Conservation (phyloP, 2,113 vertebrate species). For the Sphaerodactylus townsendi region DNA sequence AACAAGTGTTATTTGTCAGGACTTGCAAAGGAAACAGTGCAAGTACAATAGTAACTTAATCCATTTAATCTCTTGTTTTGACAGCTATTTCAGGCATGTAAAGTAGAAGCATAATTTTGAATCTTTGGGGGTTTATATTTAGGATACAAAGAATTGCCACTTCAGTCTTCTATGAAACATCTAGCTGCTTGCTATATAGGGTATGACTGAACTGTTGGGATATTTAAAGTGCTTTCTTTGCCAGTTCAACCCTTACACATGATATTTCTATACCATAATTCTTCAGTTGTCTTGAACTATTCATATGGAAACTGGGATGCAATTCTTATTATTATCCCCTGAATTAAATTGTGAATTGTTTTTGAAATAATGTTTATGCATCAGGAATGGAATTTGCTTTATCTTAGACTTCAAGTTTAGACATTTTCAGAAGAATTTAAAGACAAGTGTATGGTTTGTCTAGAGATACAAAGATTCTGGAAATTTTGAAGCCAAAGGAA, state of each 20-base stretch:
- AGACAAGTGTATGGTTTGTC: no score
- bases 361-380: no score
- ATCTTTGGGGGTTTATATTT: constrained; percentile 12
- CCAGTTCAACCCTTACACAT: background rate
- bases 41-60: constrained; percentile 8
- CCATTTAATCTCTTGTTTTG: constrained; percentile 24
- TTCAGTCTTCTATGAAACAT: background rate
- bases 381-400: no score
- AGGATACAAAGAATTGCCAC: background rate
- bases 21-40: background rate
- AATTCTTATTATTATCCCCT: background rate
- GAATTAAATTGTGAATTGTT: no score
- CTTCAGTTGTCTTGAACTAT: background rate
- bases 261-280: background rate
- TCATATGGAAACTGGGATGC: background rate
- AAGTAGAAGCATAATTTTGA: background rate
- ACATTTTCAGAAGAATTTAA: no score
- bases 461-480: no score
- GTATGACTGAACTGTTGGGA: background rate
- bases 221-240: background rate
- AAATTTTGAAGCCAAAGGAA: no score
- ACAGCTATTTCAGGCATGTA: constrained; percentile 14
- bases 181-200: background rate
- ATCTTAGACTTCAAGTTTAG: no score
- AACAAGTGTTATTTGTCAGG: background rate